Evolutionary conservation across 53 echinoderm and acorn worm species (phyloP).

Genomic region (Zoroaster sp.): DNA sequence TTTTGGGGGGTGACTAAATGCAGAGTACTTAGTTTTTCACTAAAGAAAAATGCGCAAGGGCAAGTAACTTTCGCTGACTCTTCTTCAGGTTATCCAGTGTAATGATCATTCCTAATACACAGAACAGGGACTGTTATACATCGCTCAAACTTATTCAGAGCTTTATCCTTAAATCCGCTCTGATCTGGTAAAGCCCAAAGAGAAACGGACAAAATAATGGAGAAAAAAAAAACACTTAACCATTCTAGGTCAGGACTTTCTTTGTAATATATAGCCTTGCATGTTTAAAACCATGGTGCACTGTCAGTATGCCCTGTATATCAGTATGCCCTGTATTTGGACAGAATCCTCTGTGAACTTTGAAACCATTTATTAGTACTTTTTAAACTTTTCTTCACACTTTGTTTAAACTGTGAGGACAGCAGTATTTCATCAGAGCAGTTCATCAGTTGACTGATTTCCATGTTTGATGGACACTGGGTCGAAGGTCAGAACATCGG

Average conservation of each 20-base stretch:
- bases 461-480: no score
- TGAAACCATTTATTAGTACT: no score
- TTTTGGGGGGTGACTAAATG: no score
- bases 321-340: no score
- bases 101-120: constrained; percentile 14
- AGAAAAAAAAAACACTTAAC: background rate
- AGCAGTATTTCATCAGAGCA: no score
- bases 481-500: no score
- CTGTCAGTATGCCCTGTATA: background rate
- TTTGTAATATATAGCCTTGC: background rate
- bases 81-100: background rate
- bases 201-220: background rate
- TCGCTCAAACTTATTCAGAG: background rate
- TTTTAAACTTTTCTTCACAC: no score
- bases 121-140: background rate
- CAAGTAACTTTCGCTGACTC: background rate
- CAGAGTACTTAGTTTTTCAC: no score
- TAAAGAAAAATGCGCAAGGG: background rate
- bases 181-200: background rate
- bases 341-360: background rate
- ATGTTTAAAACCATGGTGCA: background rate
- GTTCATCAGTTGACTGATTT: no score
- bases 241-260: background rate
- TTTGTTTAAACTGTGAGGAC: no score
- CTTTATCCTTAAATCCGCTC: background rate